Evolutionary conservation across 2,113 vertebrate species (phyloP).

Genomic region (Cyprinodon brontotheroides): DNA sequence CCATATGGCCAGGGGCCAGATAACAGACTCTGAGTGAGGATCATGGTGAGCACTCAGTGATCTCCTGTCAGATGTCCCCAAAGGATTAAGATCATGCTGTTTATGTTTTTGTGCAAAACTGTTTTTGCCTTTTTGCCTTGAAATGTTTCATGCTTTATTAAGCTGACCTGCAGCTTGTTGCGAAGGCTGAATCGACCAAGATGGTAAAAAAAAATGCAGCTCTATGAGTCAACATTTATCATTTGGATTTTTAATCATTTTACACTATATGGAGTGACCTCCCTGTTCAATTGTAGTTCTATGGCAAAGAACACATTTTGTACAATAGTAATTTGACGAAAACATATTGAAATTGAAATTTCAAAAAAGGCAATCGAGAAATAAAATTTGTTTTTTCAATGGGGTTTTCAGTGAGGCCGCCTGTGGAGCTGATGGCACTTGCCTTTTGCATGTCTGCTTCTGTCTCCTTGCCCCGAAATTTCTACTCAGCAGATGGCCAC

Average conservation of each 20-base stretch:
- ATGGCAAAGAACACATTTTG: too few species aligned
- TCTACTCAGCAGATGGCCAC: too few species aligned
- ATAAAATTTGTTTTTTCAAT: too few species aligned
- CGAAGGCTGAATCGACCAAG: neutral
- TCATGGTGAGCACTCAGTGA: conserved; percentile 68
- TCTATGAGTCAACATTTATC: neutral
- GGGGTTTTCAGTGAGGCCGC: too few species aligned
- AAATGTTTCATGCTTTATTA: neutral
- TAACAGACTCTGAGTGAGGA: conserved; percentile 62
- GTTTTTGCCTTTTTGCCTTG: conserved; percentile 2
- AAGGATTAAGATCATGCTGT: conserved; percentile 67
- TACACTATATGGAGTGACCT: too few species aligned
- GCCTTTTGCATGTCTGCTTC: too few species aligned
- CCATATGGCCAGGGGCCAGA: conserved; percentile 71
- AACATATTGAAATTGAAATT: too few species aligned
- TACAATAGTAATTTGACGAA: too few species aligned
- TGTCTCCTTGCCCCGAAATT: too few species aligned
- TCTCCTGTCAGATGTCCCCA: conserved; percentile 66
- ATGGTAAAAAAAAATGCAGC: neutral
- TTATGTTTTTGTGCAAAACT: conserved; percentile 29
- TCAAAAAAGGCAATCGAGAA: too few species aligned
- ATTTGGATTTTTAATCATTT: neutral
- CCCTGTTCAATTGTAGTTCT: too few species aligned
- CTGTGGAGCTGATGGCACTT: too few species aligned
- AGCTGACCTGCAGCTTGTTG: neutral